Percentiles rank a stretch among this genome's conserved stretches.
Conservation (phyloP, 2,797 vertebrate species). For the Enteromius treurensis region DNA sequence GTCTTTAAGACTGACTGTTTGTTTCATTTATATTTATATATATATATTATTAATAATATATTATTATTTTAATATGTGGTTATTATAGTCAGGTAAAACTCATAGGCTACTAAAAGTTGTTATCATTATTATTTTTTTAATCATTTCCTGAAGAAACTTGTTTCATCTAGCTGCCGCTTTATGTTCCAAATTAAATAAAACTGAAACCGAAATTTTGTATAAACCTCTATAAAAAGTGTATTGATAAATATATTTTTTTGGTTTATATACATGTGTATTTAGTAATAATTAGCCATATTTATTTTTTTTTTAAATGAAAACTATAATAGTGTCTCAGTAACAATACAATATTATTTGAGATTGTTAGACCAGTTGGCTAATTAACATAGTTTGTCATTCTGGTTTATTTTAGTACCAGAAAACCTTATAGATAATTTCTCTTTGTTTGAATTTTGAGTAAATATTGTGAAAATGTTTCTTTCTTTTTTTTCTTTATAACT, state of each 20-base stretch:
- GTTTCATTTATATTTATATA: too few species aligned
- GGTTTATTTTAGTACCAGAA: background rate
- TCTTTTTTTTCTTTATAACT: background rate
- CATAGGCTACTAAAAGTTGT: background rate
- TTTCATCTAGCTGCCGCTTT: background rate
- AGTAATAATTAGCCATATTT: too few species aligned
- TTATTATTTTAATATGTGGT: too few species aligned
- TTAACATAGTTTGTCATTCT: background rate
- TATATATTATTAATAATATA: too few species aligned
- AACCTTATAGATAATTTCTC: background rate
- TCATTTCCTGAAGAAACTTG: too few species aligned
- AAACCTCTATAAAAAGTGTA: background rate
- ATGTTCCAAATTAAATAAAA: background rate
- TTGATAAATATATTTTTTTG: background rate
- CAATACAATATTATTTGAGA: background rate
- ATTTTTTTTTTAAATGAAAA: background rate
- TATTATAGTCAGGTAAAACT: background rate
- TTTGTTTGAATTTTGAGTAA: background rate
- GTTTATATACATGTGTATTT: too few species aligned
- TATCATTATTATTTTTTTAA: background rate
- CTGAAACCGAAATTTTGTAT: background rate
- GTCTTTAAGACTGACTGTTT: background rate
- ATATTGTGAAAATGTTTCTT: background rate
- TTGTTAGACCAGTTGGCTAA: background rate
- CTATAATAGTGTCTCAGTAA: background rate